These are phyloP conservation scores for Glossosoma conforme DNA, from an alignment of 1,140 invertebrate genomes.

Conservation along the genomic window DNA sequence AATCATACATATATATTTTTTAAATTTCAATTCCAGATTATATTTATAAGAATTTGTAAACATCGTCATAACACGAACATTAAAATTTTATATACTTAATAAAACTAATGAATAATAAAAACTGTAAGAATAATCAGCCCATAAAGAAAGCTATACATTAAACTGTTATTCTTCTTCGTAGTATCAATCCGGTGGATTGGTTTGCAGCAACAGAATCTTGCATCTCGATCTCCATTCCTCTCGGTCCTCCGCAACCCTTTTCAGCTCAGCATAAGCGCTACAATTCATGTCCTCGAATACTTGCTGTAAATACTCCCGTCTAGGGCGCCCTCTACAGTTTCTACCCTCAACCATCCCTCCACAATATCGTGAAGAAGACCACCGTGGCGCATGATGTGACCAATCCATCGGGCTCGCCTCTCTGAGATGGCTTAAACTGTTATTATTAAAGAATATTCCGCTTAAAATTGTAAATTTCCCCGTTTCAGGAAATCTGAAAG, in stretches of 20 bases:
- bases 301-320: no score
- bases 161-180: no score
- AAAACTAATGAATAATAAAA: no score
- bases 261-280: no score
- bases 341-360: background rate
- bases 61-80: no score
- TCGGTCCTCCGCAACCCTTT: no score
- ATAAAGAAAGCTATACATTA: background rate
- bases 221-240: no score
- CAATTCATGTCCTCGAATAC: no score
- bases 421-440: background rate
- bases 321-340: background rate
- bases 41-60: constrained; percentile 2
- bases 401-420: background rate
- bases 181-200: no score
- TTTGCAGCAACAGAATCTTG: no score
- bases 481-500: constrained; percentile 66
- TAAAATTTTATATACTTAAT: no score
- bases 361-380: background rate
- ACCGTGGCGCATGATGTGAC: background rate
- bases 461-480: background rate
- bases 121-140: background rate
- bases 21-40: constrained; percentile 14
- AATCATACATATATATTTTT: constrained; percentile 11
- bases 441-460: background rate